These are phyloP conservation scores for Stenurella melanura DNA, from an alignment of 2,888 invertebrate genomes.

Conservation along the genomic window DNA sequence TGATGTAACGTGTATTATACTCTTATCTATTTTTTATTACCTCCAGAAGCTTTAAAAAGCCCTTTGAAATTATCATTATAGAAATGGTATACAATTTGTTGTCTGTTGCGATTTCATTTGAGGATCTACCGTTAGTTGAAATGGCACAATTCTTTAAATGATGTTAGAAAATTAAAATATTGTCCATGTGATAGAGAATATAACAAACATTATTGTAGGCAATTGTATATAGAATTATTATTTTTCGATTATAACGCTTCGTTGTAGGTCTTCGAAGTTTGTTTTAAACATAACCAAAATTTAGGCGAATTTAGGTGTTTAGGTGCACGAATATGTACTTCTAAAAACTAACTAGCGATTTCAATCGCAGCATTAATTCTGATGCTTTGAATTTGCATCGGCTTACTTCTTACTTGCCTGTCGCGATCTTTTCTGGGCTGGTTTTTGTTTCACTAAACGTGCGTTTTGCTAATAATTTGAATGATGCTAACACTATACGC, in stretches of 20 bases:
- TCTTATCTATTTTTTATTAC: constrained; percentile 36
- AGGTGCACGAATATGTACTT: constrained; percentile 34
- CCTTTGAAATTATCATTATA: constrained; percentile 28
- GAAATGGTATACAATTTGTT: constrained; percentile 16
- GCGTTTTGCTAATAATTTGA: not conserved
- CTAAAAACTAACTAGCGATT: not conserved
- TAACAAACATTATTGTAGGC: constrained; percentile 27
- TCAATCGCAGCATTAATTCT: not conserved
- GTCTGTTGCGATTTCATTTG: constrained; percentile 10
- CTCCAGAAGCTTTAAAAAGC: constrained; percentile 22
- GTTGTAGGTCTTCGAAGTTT: not conserved
- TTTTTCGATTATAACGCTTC: constrained; percentile 7
- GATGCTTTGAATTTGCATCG: not conserved
- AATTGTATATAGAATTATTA: constrained; percentile 27
- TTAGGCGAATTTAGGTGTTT: constrained; percentile 33
- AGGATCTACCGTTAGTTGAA: constrained; percentile 7
- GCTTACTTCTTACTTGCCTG: not conserved
- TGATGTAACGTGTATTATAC: constrained; percentile 42
- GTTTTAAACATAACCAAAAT: constrained; percentile 9
- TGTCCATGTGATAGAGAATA: constrained; percentile 20
- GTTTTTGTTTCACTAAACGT: not conserved
- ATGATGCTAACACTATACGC: not conserved
- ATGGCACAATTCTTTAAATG: constrained; percentile 13
- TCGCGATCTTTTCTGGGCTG: not conserved
- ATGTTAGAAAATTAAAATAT: constrained; percentile 28